phyloP scores from a whole-genome alignment of 1,140 invertebrate genomes.

The Trichonephila inaurata region DNA sequence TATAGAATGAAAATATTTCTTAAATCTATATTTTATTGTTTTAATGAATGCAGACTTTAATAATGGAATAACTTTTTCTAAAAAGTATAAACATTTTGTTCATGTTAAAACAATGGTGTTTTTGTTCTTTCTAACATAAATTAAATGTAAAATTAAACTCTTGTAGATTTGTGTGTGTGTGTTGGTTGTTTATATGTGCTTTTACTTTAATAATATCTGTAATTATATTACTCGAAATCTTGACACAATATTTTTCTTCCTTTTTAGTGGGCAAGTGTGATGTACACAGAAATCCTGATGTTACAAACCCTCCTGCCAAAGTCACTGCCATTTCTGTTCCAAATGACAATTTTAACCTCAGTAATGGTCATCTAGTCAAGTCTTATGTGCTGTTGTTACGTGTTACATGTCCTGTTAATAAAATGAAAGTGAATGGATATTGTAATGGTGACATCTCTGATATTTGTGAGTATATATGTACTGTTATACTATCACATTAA shows the following conservation, averaged over 20 bases:
- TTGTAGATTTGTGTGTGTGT: neutral
- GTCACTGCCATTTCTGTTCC: constrained; percentile 91
- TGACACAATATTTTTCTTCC: neutral
- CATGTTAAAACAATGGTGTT: too few species aligned
- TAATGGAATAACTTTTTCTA: too few species aligned
- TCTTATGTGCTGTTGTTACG: constrained; percentile 92
- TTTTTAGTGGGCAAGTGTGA: constrained; percentile 87
- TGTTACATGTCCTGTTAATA: constrained; percentile 82
- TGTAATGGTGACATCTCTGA: constrained; percentile 77
- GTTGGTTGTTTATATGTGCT: too few species aligned
- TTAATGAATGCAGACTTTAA: too few species aligned
- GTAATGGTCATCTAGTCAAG: constrained; percentile 91
- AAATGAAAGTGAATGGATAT: constrained; percentile 76
- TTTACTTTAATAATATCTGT: neutral
- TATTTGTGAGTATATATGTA: constrained; percentile 47
- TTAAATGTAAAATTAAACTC: too few species aligned
- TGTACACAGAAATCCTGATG: constrained; percentile 90
- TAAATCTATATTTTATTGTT: too few species aligned
- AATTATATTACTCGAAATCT: too few species aligned
- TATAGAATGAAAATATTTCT: too few species aligned
- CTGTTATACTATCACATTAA: too few species aligned
- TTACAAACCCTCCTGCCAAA: constrained; percentile 85
- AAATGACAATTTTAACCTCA: constrained; percentile 90
- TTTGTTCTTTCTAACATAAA: too few species aligned
- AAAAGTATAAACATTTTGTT: too few species aligned